phyloP scores from a whole-genome alignment of 1,140 invertebrate species.

The Apis florea region DNA sequence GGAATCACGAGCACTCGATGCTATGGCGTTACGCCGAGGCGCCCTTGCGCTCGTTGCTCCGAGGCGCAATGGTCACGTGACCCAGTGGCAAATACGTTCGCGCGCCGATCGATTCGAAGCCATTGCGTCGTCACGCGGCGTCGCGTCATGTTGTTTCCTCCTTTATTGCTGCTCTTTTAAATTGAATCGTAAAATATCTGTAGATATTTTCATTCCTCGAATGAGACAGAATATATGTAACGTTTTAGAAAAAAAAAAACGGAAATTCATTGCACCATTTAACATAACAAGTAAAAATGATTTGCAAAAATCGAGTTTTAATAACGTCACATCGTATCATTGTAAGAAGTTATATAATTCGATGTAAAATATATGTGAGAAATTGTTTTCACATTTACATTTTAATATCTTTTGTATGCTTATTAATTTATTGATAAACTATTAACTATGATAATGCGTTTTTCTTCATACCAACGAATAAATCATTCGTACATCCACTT shows the following conservation, averaged over 20 bases:
- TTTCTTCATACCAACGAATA: neutral
- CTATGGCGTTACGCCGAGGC: neutral
- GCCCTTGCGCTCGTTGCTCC: neutral
- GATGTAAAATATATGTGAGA: neutral
- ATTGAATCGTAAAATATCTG: neutral
- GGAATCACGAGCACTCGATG: too few relatives aligned
- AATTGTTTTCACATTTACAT: neutral
- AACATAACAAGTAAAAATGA: neutral
- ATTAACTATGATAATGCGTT: neutral
- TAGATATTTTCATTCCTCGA: neutral
- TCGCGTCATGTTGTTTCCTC: neutral
- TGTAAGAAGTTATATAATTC: neutral
- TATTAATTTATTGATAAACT: neutral
- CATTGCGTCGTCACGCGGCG: slow-evolving; percentile 30
- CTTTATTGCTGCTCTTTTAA: neutral
- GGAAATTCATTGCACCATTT: neutral
- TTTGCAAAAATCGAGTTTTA: neutral
- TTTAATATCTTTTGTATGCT: neutral
- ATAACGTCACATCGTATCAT: neutral
- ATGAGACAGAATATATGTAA: neutral
- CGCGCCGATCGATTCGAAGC: slow-evolving; percentile 45
- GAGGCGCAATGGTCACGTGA: slow-evolving; percentile 48
- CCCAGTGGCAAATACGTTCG: neutral
- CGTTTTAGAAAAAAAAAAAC: neutral
- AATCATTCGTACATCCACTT: neutral